Evolutionary conservation across 1,140 invertebrate genomes (phyloP).

Genomic region (Zaprionus ornatus): DNA sequence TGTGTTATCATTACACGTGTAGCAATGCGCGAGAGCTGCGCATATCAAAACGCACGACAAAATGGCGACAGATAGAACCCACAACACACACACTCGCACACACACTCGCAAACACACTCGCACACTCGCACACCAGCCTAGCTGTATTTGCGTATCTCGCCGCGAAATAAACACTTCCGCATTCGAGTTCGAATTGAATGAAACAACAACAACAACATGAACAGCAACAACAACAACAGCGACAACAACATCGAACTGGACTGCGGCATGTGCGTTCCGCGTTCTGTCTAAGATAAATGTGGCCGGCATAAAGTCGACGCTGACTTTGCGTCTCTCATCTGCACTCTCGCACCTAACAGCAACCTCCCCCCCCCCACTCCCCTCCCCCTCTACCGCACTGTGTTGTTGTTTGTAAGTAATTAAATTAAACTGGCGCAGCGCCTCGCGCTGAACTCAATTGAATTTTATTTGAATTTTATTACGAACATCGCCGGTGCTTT

Average conservation of each 20-base stretch:
- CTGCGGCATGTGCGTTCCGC: conserved; percentile 27
- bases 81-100: conserved; percentile 20
- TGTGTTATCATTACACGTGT: conserved; percentile 75
- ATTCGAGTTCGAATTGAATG: conserved; percentile 65
- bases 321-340: background rate
- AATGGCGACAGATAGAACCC: conserved; percentile 68
- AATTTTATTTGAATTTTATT: conserved; percentile 83
- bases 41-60: conserved; percentile 71
- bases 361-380: background rate
- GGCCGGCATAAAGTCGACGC: conserved; percentile 22
- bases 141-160: conserved; percentile 66
- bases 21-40: conserved; percentile 31
- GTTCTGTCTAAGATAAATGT: conserved; percentile 53
- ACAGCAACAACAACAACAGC: conserved; percentile 15
- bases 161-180: conserved; percentile 73
- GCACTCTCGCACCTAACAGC: background rate
- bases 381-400: background rate
- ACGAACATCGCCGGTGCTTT: conserved; percentile 48
- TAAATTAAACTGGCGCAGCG: conserved; percentile 75
- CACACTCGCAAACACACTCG: background rate
- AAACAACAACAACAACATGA: conserved; percentile 63
- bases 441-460: conserved; percentile 76
- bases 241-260: conserved; percentile 28
- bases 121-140: conserved; percentile 23
- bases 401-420: conserved; percentile 65